Percentiles rank a stretch among this genome's conserved stretches.
These are phyloP conservation scores for Hyalella azteca DNA, from an alignment of 2,888 invertebrate genomes.

Conservation along the genomic window DNA sequence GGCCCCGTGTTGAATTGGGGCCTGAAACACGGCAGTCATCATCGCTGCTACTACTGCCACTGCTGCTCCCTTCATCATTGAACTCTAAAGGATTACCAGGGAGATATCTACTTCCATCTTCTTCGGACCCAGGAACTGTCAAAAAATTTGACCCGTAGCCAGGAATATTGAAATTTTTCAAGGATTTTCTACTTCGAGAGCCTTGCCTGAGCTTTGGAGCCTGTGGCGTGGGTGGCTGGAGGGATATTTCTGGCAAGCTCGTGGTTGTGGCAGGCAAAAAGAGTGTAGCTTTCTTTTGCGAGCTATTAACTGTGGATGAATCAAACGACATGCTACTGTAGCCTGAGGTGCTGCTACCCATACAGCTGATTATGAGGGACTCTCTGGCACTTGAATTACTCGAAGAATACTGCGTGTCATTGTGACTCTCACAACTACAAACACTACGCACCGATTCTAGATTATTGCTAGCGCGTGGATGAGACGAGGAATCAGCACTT, in stretches of 20 bases:
- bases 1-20: neutral
- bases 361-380: conserved; percentile 42
- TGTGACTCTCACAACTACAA: conserved; percentile 6
- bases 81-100: conserved; percentile 43
- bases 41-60: conserved; percentile 41
- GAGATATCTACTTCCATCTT: conserved; percentile 45
- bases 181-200: conserved; percentile 41
- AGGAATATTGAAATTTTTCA: conserved; percentile 48
- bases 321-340: conserved; percentile 55
- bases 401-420: conserved; percentile 24
- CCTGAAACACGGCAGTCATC: conserved; percentile 40
- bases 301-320: conserved; percentile 42
- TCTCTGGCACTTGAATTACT: conserved; percentile 44
- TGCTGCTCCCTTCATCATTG: neutral
- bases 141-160: conserved; percentile 54
- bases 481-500: conserved; percentile 4
- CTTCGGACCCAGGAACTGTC: conserved; percentile 54
- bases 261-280: conserved; percentile 51
- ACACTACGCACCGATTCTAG: conserved; percentile 3
- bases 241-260: conserved; percentile 55
- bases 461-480: neutral
- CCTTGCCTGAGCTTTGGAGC: conserved; percentile 50
- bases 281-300: conserved; percentile 43
- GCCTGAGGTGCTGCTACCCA: conserved; percentile 46
- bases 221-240: conserved; percentile 56